phyloP scores from a whole-genome alignment of 1,140 invertebrate species.

The Oreohelix idahoensis region DNA sequence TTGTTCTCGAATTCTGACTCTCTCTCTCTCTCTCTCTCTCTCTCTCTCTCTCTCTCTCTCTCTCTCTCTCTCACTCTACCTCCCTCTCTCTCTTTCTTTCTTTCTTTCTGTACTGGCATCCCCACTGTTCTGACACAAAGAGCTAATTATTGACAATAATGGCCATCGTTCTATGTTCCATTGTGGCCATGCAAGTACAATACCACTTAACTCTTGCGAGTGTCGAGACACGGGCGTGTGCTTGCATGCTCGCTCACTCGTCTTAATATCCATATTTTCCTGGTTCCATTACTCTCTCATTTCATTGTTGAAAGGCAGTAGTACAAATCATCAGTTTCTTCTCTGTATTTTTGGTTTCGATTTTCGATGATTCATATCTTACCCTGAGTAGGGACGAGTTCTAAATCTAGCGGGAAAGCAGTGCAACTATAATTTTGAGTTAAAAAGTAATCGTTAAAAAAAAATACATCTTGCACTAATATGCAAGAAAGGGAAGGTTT shows the following conservation, averaged over 20 bases:
- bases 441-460: too few species aligned
- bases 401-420: too few species aligned
- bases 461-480: too few species aligned
- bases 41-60: not conserved
- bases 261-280: not conserved
- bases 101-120: not conserved
- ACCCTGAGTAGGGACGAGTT: too few species aligned
- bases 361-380: too few species aligned
- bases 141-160: conserved; percentile 10
- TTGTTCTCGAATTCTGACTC: too few species aligned
- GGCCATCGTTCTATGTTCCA: not conserved
- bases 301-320: too few species aligned
- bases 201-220: not conserved
- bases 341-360: too few species aligned
- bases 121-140: not conserved
- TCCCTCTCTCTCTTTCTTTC: not conserved
- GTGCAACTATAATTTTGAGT: too few species aligned
- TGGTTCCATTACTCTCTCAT: not conserved
- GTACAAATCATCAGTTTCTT: too few species aligned
- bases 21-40: not conserved
- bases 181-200: not conserved
- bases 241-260: not conserved
- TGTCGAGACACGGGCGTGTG: not conserved
- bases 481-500: too few species aligned
- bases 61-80: not conserved